Evolutionary conservation across 2,113 vertebrate species (phyloP), one percentile per base, ranked within the genome.

Genomic region (Tetraodon nigroviridis): DNA sequence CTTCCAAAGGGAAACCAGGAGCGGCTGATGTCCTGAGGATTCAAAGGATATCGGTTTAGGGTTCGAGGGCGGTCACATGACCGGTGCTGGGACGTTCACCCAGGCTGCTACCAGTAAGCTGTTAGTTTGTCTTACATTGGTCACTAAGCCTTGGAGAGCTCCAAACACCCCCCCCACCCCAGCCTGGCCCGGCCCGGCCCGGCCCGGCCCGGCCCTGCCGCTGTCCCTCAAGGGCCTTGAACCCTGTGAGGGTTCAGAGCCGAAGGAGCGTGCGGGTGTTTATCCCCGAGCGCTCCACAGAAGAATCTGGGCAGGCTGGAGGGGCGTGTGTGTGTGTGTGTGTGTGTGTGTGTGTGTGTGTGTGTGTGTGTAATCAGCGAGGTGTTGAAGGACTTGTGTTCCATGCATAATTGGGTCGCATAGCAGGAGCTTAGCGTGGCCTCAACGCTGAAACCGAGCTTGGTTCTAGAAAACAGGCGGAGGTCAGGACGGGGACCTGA

Each of bases 1-100:
- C 86, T 76, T 84, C 86, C 76, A 71, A 93, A 93, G 55, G 91
- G 92, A 54, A 89, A 55, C 71, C 92, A 74, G 58, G 90, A 91
- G 48, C 54, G 88, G 76, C 81, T 92, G 47, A 80, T 73, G 32
- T 85, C 90, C 92, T 93, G 85, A 51, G 48, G 52, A 80, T 45
- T 48, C 14, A 81, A 78, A 72, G 22, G 58, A 48, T 0, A 63
- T 54, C 16, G 67, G 7, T 61, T 64, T 40, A 76, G 57, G 27
- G 49, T 57, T 50, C 50, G 0, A 72, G 42, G n/a, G 46, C 4
- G 18, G n/a, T 50, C 18, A 40, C n/a, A n/a, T 45, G 37, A 27
- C 40, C 6, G 48, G 15, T 55, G 17, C 42, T 19, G 32, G 19
- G 40, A 24, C 42, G 8, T 62, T 67, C 71, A 44, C 41, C 32